Base-by-base conservation (phyloP, 2,888 invertebrate species). In the Empis livida region DNA sequence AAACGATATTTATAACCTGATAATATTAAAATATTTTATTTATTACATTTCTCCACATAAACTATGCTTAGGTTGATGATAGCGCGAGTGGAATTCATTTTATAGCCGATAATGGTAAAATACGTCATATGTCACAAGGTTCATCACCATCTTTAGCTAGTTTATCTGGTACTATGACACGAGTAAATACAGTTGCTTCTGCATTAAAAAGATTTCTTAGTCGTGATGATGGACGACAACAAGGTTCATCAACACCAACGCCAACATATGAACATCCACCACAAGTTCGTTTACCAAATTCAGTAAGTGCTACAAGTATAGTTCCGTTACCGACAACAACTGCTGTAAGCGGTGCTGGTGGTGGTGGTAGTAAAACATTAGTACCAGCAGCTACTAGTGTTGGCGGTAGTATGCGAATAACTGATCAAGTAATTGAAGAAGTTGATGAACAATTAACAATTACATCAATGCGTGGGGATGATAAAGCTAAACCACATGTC, bases 391-490 rank as follows among this genome's bases (percentile, higher is more conserved):
- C 30, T 32, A 45, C 43, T 10, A 54, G 47, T 1, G 48, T 45
- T 2, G 50, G 50, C 38, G 68, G 68, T 41, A 78, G 77, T 56
- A 77, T 79, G 73, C 75, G 80, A 57, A 78, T 84, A 13, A 76
- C 82, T 1, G 79, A 82, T 59, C 81, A 84, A 58, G 77, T 83
- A 14, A 84, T 83, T 51, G 82, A 83, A 61, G 82, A 83, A 65
- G 79, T 83, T 1, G 89, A 89, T 60, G 89, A 89, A 60, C 88
- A 89, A 64, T 73, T 79, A 58, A 89, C 88, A 10, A 81, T 87
- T 49, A 85, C 82, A 6, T 87, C 88, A 41, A 78, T 78, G 71
- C 77, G 79, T 57, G 62, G 67, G 45, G 55, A 50, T 17, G 65
- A 76, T 64, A 72, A 75, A 51, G 65, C 57, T 61, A 76, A 79